Base-by-base conservation (phyloP, 2,113 vertebrate species). In the Eretmochelys imbricata region DNA sequence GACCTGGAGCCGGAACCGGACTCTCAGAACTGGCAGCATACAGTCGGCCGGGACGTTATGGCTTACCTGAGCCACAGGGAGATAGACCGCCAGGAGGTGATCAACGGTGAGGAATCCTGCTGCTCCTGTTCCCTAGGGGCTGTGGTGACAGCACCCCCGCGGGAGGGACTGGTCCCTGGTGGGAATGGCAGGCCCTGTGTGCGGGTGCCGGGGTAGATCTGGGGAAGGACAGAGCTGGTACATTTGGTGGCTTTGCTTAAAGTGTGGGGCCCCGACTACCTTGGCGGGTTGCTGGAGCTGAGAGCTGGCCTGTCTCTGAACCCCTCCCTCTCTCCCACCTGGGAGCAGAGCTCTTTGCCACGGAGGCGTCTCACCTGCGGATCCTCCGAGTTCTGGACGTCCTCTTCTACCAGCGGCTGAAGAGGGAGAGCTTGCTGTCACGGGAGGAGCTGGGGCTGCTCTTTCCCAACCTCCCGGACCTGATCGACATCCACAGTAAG, bases 401-500 rank as follows among this genome's bases (percentile, higher is more conserved):
- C 92, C 98, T 99, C 27, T 99, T 99, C 82, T 99, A 98, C 97
- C 99, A 99, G 97, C 98, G 99, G 89, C 98, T 99, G 99, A 98
- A 97, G 95, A 98, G 98, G 83, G 98, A 98, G 92, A 97, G 94
- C n/a, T 98, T 99, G 57, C 96, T 99, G 89, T 98, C 98, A 54
- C 92, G 98, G 0, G 99, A 99, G 0, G 99, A 99, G 96, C 98
- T 99, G 93, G 97, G 98, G 4, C 98, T 98, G 80, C 99, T 99
- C 96, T 99, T 99, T 96, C 99, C 99, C 53, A 99, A 99, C 97
- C 98, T 99, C 85, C 99, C 98, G 0, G 99, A 99, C 42, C 98
- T 99, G 89, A 99, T 99, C 7, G 98, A 99, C 57, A 98, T 99
- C 79, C 99, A 99, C 92, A 99, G 99, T 99, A 79, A 98, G 99